A percentile compares a stretch with the other conserved stretches of the same genome.
Conservation (phyloP, 2,113 vertebrate genomes). For the Fulica atra region DNA sequence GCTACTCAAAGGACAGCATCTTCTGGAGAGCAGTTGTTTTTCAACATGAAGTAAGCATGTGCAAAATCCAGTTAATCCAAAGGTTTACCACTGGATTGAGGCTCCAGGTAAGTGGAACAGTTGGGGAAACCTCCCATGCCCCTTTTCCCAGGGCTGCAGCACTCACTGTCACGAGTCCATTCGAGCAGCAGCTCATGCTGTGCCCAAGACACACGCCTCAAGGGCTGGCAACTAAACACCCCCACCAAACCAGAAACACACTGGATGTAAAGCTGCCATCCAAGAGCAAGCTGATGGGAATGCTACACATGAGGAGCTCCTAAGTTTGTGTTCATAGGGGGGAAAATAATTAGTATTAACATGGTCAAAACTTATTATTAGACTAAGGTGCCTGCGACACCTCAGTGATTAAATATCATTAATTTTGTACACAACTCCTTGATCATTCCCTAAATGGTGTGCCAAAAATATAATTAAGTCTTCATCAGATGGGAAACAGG, state of each 20-base stretch:
- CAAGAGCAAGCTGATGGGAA: neutral
- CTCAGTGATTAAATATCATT: slow-evolving; percentile 36
- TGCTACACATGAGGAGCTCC: neutral
- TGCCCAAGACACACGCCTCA: neutral
- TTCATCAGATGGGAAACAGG: slow-evolving; percentile 29
- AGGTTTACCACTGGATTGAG: no score
- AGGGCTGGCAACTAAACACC: neutral
- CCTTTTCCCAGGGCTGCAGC: neutral
- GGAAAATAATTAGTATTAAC: neutral
- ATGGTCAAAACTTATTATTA: neutral
- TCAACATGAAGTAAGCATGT: rapidly evolving
- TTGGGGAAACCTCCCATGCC: neutral
- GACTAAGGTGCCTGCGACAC: neutral
- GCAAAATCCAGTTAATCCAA: neutral
- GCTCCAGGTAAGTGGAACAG: rapidly evolving
- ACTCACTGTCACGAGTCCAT: neutral
- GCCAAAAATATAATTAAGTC: slow-evolving; percentile 48
- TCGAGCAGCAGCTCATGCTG: neutral
- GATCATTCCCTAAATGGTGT: slow-evolving; percentile 33
- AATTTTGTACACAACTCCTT: slow-evolving; percentile 34
- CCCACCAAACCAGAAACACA: neutral
- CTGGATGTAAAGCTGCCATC: rapidly evolving
- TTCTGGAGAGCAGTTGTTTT: neutral
- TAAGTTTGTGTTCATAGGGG: neutral
- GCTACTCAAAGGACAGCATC: neutral